Conservation (phyloP, 2,888 invertebrate species). For the Lithophane ornitopus region DNA sequence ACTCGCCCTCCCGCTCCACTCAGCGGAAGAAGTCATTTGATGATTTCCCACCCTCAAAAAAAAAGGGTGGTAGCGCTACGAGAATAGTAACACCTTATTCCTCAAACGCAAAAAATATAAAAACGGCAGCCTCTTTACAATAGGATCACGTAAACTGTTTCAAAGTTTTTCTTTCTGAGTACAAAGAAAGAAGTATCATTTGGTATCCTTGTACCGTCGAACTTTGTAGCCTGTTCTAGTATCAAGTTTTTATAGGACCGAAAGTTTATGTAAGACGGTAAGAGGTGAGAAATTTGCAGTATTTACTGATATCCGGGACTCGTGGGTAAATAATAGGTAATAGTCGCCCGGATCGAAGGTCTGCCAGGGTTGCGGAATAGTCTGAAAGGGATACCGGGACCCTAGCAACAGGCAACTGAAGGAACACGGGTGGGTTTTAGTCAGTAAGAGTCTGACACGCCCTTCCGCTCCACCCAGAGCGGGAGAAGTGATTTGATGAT, state of each 20-base stretch:
- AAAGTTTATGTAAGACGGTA: background rate
- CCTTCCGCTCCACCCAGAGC: too few relatives aligned
- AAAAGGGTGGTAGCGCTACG: background rate
- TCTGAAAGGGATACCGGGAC: too few relatives aligned
- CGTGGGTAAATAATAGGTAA: too few relatives aligned
- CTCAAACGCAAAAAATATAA: background rate
- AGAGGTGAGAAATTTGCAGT: background rate
- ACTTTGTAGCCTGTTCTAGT: conserved; percentile 17
- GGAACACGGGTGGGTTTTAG: too few relatives aligned
- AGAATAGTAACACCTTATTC: background rate
- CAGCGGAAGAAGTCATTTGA: too few relatives aligned
- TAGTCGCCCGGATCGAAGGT: too few relatives aligned
- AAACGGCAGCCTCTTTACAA: background rate
- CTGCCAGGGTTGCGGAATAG: too few relatives aligned
- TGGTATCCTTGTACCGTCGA: conserved; percentile 23
- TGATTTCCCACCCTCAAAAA: too few relatives aligned
- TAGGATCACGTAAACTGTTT: conserved; percentile 43
- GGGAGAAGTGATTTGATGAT: too few relatives aligned
- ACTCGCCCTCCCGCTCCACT: too few relatives aligned
- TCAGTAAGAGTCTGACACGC: too few relatives aligned
- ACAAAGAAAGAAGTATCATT: conserved; percentile 46
- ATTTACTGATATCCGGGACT: background rate
- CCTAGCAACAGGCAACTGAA: too few relatives aligned
- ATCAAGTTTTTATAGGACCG: background rate
- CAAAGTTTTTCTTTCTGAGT: conserved; percentile 47